These are phyloP conservation scores for Drosophila quadrilineata DNA, from an alignment of 1,140 invertebrate species.

Conservation along the genomic window DNA sequence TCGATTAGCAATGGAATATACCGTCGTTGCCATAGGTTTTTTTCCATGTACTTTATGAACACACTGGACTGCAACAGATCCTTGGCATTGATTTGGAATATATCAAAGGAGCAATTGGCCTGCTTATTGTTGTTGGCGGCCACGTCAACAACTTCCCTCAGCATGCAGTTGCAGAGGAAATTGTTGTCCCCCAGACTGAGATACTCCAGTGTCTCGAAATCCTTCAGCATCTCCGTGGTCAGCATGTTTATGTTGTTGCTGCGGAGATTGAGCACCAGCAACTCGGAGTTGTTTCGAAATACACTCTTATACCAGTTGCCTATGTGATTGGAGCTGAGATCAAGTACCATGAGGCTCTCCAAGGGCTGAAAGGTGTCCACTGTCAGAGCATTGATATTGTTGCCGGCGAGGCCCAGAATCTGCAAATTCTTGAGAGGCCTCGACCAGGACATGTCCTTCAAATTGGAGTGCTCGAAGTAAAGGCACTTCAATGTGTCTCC, in stretches of 20 bases:
- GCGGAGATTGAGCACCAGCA: conserved; percentile 81
- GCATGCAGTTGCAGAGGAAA: conserved; percentile 83
- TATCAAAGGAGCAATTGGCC: conserved; percentile 50
- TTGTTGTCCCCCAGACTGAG: conserved; percentile 82
- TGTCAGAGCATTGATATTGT: conserved; percentile 81
- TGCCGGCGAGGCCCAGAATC: conserved; percentile 80
- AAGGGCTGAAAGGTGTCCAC: conserved; percentile 55
- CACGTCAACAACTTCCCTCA: conserved; percentile 82
- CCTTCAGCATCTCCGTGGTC: conserved; percentile 81
- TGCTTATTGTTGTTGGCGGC: conserved; percentile 67
- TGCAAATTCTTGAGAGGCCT: conserved; percentile 77
- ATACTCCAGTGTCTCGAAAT: conserved; percentile 70
- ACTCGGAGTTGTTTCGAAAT: conserved; percentile 72
- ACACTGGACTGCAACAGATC: conserved; percentile 13
- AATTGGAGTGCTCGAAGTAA: conserved; percentile 80
- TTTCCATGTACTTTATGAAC: conserved; percentile 14
- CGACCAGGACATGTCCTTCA: conserved; percentile 79
- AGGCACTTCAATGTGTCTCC: conserved; percentile 81
- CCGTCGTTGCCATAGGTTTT: conserved; percentile 38
- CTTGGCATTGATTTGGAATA: background rate
- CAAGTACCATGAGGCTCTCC: conserved; percentile 81
- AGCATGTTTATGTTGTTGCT: conserved; percentile 83
- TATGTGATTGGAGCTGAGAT: conserved; percentile 82
- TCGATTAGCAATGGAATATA: conserved; percentile 36
- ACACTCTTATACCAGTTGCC: conserved; percentile 81